A percentile compares a stretch with the other conserved stretches of the same genome.
phyloP scores from a whole-genome alignment of 2,113 vertebrate species.

The Glaucomys volans region DNA sequence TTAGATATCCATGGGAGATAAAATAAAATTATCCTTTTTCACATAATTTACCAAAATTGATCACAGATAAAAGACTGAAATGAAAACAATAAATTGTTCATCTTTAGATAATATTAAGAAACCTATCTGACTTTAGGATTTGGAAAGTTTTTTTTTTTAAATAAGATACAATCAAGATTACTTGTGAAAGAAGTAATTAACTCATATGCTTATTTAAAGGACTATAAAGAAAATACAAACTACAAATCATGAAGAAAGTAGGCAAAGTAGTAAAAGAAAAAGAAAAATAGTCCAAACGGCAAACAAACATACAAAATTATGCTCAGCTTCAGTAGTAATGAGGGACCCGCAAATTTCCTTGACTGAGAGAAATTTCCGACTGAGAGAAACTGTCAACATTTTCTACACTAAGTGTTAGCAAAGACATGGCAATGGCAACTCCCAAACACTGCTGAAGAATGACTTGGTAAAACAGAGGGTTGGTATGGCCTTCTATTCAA shows the following conservation, averaged over 20 bases:
- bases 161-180: constrained; percentile 1
- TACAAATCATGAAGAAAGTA: not conserved
- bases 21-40: not conserved
- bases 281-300: not conserved
- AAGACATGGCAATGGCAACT: not conserved
- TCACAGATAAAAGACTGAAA: not conserved
- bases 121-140: not conserved
- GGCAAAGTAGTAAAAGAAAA: not conserved
- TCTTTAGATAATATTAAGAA: constrained; percentile 5
- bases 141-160: not conserved
- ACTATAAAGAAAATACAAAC: constrained; percentile 6
- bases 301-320: not conserved
- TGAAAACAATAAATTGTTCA: not conserved
- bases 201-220: not conserved
- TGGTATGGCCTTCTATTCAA: not conserved
- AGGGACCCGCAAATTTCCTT: not conserved
- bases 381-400: not conserved
- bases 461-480: not conserved
- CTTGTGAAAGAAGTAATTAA: not conserved
- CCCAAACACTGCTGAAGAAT: not conserved
- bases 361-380: not conserved
- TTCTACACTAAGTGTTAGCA: not conserved
- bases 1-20: not conserved
- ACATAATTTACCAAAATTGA: constrained; percentile 4
- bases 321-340: constrained; percentile 1